These are phyloP conservation scores for Myrmecophaga tridactyla DNA, from an alignment of 2,113 vertebrate species.

Conservation along the genomic window DNA sequence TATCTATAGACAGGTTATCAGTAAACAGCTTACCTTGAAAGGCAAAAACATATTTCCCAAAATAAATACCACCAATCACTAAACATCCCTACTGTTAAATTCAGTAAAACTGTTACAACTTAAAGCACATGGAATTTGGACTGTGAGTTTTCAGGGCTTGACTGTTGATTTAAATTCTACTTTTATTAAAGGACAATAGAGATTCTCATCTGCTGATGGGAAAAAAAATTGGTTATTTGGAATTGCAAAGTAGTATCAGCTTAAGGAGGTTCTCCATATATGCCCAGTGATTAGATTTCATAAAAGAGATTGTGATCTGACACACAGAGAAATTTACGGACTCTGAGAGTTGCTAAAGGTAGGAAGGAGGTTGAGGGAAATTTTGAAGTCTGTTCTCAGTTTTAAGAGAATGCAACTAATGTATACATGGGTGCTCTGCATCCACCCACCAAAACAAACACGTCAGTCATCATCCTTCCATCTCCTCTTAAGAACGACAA, in stretches of 20 bases:
- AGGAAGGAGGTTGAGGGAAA: conserved; percentile 4
- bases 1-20: not conserved
- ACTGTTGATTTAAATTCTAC: conserved; percentile 55
- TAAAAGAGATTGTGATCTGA: conserved; percentile 1
- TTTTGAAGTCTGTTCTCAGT: not conserved
- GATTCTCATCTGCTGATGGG: not conserved
- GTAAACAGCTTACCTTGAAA: not conserved
- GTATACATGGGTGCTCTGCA: conserved; percentile 9
- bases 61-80: not conserved
- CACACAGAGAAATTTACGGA: not conserved
- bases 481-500: conserved; percentile 41
- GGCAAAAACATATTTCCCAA: conserved; percentile 24
- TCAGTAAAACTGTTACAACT: conserved; percentile 45
- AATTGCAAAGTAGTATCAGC: conserved; percentile 56
- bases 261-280: conserved; percentile 15
- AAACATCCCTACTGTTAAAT: conserved; percentile 35
- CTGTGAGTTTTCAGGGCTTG: not conserved
- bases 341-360: conserved; percentile 38
- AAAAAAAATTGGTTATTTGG: conserved; percentile 49
- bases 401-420: conserved; percentile 44
- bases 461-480: not conserved
- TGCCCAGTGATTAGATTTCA: conserved; percentile 46
- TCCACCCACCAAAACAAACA: conserved; percentile 42
- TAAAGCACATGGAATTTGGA: not conserved
- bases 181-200: conserved; percentile 61